Base-by-base conservation (phyloP, 2,113 vertebrate genomes). In the Scytalopus superciliaris region DNA sequence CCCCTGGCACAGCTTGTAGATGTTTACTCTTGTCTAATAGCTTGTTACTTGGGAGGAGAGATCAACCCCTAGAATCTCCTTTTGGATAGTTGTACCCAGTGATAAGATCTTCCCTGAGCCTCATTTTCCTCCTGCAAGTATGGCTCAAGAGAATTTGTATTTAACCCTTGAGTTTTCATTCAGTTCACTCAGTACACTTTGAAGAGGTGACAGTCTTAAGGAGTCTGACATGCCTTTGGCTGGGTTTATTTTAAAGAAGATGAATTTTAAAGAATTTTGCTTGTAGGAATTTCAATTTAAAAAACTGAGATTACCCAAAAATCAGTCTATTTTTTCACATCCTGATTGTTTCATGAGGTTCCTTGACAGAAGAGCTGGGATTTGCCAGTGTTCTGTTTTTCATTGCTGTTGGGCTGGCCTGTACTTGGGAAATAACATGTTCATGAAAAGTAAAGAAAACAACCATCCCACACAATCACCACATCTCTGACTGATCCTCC, bases 401-500 rank as follows among this genome's bases (percentile, higher is more conserved):
- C 39, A 33, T 30, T 85, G 87, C n/a, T 91, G 17, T 79, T 89
- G 55, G 37, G 30, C 35, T 77, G 78, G 37, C 57, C 69, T 82
- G 53, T 56, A n/a, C 53, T 79, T 52, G 59, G 45, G 40, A 80
- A 90, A 55, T 79, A 93, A 85, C 6, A 67, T 18, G 16, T 18
- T 89, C 39, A 33, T 84, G 78, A 94, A 93, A 95, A 83, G 8
- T 44, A 76, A 82, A 78, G 81, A 75, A 89, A 94, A 70, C 17
- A 15, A n/a, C n/a, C 11, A 23, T 80, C 74, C 77, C 31, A 56
- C 56, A 76, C 57, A 85, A 39, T 62, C 23, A 19, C 24, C 13
- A 21, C 49, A 78, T 84, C 40, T 87, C n/a, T 62, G 37, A 27
- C 57, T 35, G 60, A 73, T 57, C 12, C 12, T 82, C 23, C 74